phyloP scores from a whole-genome alignment of 2,888 invertebrate genomes.

The Sinopyrophorus schimmeli region DNA sequence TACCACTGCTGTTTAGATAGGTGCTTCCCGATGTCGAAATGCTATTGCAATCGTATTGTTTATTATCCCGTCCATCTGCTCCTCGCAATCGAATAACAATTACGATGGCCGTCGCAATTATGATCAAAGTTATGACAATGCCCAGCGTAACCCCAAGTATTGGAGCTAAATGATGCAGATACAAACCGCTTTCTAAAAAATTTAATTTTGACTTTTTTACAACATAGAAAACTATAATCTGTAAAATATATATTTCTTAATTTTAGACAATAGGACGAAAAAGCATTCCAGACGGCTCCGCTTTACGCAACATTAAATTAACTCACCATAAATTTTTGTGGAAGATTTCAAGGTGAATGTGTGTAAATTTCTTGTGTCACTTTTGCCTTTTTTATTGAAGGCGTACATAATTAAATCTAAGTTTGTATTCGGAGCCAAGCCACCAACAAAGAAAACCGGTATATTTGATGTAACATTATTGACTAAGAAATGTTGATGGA shows the following conservation, averaged over 20 bases:
- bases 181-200: no score
- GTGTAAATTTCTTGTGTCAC: conserved; percentile 66
- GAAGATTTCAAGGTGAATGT: conserved; percentile 73
- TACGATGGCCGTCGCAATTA: conserved; percentile 73
- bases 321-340: no score
- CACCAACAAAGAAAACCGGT: conserved; percentile 68
- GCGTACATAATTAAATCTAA: conserved; percentile 72
- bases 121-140: conserved; percentile 73
- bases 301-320: no score
- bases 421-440: conserved; percentile 68
- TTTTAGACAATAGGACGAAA: no score
- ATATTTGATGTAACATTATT: conserved; percentile 61
- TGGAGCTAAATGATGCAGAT: conserved; percentile 83
- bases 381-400: conserved; percentile 72
- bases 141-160: conserved; percentile 80
- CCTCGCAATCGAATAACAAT: conserved; percentile 69
- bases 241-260: no score
- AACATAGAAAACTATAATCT: no score
- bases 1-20: conserved; percentile 52
- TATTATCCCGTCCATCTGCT: conserved; percentile 48
- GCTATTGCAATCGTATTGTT: conserved; percentile 53
- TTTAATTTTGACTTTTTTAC: no score
- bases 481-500: conserved; percentile 58
- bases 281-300: no score
- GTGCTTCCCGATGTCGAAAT: conserved; percentile 48